phyloP scores from a whole-genome alignment of 2,113 vertebrate genomes.

The Microcebus murinus region DNA sequence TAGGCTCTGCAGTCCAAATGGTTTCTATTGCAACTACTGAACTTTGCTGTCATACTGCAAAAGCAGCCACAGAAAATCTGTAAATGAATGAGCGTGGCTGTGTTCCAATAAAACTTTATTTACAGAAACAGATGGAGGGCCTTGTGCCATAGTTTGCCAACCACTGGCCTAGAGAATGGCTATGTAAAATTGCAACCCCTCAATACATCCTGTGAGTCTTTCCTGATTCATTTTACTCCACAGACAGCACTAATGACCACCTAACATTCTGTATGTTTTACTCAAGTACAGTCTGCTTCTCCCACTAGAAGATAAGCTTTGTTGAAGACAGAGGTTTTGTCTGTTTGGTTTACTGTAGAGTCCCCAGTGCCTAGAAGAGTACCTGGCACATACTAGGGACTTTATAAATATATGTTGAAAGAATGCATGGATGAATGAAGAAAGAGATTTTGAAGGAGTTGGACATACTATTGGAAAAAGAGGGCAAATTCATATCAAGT shows the following conservation, averaged over 20 bases:
- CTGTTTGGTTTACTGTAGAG: neutral
- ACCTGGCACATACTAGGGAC: neutral
- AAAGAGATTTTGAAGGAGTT: neutral
- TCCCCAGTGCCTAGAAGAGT: neutral
- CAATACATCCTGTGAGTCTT: neutral
- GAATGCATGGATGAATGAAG: neutral
- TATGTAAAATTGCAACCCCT: neutral
- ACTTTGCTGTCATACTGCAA: neutral
- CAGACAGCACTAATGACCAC: neutral
- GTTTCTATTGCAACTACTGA: neutral
- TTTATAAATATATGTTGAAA: slow-evolving; percentile 40
- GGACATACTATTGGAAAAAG: neutral
- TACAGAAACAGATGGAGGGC: slow-evolving; percentile 47
- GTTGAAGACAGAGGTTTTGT: neutral
- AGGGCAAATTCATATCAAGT: neutral
- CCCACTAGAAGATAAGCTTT: slow-evolving; percentile 18
- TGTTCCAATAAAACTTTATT: slow-evolving; percentile 10
- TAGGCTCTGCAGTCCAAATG: neutral
- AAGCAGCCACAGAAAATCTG: neutral
- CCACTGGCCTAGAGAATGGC: slow-evolving; percentile 32
- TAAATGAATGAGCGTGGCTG: slow-evolving; percentile 7
- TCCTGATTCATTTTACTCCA: slow-evolving; percentile 4
- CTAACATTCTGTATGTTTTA: neutral
- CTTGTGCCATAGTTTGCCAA: neutral
- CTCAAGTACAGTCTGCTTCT: neutral